Percentiles rank a stretch among this genome's conserved stretches.
phyloP scores from a whole-genome alignment of 2,888 invertebrate species.

The Deilephila elpenor region DNA sequence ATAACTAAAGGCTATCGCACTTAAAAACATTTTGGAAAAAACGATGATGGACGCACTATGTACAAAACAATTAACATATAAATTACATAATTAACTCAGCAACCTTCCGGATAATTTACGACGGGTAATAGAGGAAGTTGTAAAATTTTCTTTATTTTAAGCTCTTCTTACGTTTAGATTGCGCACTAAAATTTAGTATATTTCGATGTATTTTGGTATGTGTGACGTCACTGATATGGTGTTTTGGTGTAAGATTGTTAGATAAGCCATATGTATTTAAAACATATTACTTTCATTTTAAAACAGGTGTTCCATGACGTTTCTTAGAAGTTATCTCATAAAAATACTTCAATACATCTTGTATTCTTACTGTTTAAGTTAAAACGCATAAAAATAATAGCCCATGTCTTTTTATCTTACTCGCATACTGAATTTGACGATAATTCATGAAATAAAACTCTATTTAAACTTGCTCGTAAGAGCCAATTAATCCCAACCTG shows the following conservation, averaged over 20 bases:
- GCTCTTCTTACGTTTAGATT: constrained; percentile 5
- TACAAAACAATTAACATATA: constrained; percentile 36
- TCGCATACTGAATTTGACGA: no score
- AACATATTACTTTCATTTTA: no score
- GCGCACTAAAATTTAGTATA: not conserved
- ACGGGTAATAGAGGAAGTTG: constrained; percentile 40
- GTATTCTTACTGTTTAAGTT: no score
- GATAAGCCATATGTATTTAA: not conserved
- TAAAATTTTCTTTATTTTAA: constrained; percentile 44
- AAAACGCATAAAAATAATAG: no score
- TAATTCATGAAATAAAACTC: no score
- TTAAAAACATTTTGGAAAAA: not conserved
- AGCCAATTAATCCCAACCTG: no score
- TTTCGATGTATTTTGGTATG: not conserved
- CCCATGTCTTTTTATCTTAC: no score
- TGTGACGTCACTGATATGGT: not conserved
- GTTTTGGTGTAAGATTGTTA: not conserved
- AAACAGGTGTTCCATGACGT: no score
- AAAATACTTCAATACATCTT: no score
- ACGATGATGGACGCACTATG: not conserved
- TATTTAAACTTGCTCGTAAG: no score
- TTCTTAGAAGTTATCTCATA: no score
- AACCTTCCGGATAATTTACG: constrained; percentile 31
- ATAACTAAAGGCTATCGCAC: constrained; percentile 18
- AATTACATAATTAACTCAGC: constrained; percentile 39